A percentile compares a stretch with the other conserved stretches of the same genome.
phyloP scores from a whole-genome alignment of 2,113 vertebrate species.

The Notiomystis cincta region DNA sequence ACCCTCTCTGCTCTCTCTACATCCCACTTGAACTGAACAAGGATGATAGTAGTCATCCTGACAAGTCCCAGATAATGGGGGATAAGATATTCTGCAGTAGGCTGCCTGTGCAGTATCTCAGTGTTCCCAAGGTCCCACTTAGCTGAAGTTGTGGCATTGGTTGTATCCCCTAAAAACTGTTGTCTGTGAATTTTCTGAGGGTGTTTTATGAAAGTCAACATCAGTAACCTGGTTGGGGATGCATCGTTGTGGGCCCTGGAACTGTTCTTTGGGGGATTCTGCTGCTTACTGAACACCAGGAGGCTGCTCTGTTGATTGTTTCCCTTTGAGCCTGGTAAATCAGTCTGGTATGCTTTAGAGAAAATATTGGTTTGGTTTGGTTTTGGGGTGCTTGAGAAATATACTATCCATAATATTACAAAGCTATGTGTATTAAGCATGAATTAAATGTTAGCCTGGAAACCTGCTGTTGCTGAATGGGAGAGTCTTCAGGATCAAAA shows the following conservation, averaged over 20 bases:
- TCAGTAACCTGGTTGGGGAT: neutral
- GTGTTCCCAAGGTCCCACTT: neutral
- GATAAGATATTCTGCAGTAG: neutral
- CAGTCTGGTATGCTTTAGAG: neutral
- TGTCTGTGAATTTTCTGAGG: neutral
- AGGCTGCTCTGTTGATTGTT: neutral
- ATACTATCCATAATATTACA: neutral
- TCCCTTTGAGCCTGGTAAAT: neutral
- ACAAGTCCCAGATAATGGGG: neutral
- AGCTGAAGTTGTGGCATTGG: accelerated
- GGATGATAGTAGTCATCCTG: neutral
- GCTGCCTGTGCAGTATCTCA: neutral
- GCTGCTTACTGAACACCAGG: neutral
- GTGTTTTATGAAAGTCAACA: neutral
- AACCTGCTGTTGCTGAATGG: neutral
- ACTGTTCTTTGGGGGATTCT: neutral
- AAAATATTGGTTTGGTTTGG: neutral
- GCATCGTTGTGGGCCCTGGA: accelerated
- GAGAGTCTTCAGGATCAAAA: neutral
- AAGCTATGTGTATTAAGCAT: neutral
- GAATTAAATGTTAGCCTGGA: neutral
- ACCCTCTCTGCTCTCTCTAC: neutral
- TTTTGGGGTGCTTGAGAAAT: neutral
- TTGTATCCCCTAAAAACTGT: neutral
- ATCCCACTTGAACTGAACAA: neutral